These are phyloP conservation scores for Pterois miles DNA, from an alignment of 2,797 vertebrate genomes.

Conservation along the genomic window DNA sequence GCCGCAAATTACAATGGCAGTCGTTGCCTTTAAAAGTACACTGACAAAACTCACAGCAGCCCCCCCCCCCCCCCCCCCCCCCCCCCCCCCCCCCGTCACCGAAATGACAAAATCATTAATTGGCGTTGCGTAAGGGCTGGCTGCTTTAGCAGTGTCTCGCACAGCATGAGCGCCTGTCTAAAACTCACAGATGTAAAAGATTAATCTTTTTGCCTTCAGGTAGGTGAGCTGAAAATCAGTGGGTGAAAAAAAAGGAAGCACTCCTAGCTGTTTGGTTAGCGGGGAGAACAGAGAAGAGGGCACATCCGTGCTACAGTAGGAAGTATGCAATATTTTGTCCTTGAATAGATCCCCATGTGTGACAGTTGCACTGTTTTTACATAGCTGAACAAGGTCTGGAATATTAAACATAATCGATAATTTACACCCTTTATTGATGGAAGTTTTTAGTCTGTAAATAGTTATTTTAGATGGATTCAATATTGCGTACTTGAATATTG, in stretches of 20 bases:
- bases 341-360: constrained; percentile 71
- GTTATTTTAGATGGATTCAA: constrained; percentile 34
- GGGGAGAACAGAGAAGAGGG: constrained; percentile 72
- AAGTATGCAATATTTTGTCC: constrained; percentile 76
- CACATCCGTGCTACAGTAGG: constrained; percentile 57
- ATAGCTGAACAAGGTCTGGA: constrained; percentile 50
- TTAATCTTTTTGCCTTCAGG: constrained; percentile 89
- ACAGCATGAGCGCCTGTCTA: constrained; percentile 89
- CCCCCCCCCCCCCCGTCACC: constrained; percentile 74
- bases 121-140: constrained; percentile 88
- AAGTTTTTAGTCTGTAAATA: constrained; percentile 38
- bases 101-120: constrained; percentile 96
- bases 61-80: no score
- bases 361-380: constrained; percentile 60
- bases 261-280: constrained; percentile 82
- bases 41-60: constrained; percentile 83
- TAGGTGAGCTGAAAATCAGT: constrained; percentile 86
- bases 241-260: constrained; percentile 55
- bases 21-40: constrained; percentile 84
- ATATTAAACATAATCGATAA: constrained; percentile 58
- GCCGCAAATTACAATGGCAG: constrained; percentile 88
- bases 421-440: constrained; percentile 40
- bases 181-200: constrained; percentile 88
- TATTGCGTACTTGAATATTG: constrained; percentile 23
- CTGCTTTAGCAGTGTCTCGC: constrained; percentile 86